These are phyloP conservation scores for Leucozona laternaria DNA, from an alignment of 2,888 invertebrate species.

Conservation along the genomic window DNA sequence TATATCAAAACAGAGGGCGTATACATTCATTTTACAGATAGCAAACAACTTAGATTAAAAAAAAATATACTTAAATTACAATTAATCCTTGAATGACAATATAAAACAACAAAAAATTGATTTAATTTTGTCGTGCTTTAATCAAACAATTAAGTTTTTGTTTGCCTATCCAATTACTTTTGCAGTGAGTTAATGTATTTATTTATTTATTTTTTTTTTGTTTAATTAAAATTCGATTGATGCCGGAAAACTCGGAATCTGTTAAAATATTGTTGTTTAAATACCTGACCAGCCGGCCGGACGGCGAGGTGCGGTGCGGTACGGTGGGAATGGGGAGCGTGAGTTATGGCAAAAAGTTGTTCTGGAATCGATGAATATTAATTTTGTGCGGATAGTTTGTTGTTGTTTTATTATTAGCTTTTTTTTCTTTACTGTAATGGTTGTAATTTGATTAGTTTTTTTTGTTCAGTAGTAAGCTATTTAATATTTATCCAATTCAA, in stretches of 20 bases:
- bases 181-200: conserved; percentile 1
- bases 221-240: conserved; percentile 68
- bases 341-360: conserved; percentile 74
- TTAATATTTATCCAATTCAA: neutral
- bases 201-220: conserved; percentile 28
- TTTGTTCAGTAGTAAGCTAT: neutral
- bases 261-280: conserved; percentile 69
- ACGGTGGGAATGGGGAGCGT: conserved; percentile 30
- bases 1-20: neutral
- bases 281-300: conserved; percentile 39
- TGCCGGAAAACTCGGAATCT: conserved; percentile 72
- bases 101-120: conserved; percentile 30
- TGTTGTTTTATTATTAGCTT: neutral
- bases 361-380: conserved; percentile 73
- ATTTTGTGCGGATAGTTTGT: conserved; percentile 45
- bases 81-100: conserved; percentile 64
- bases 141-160: conserved; percentile 49
- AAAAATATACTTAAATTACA: conserved; percentile 9
- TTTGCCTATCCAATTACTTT: conserved; percentile 23
- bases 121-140: conserved; percentile 49
- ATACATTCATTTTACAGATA: neutral
- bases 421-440: conserved; percentile 26
- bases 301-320: no score
- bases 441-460: conserved; percentile 51
- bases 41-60: conserved; percentile 21